phyloP scores from a whole-genome alignment of 2,113 vertebrate genomes.

The Takifugu flavidus region DNA sequence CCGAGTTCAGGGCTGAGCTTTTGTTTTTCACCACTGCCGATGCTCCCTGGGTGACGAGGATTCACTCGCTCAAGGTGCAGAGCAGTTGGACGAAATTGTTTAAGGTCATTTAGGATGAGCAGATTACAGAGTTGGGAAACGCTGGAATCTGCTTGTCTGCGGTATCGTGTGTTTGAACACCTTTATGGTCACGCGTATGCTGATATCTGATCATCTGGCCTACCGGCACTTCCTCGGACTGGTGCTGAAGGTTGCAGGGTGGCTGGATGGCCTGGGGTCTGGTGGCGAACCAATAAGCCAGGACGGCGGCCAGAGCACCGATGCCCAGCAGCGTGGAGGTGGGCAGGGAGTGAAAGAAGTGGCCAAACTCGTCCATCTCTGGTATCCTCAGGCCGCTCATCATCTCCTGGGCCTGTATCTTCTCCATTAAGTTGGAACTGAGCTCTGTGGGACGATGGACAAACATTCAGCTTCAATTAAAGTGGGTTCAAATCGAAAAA shows the following conservation, averaged over 20 bases:
- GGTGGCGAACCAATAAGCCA: constrained; percentile 92
- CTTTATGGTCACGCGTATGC: background rate
- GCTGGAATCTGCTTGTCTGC: background rate
- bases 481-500: too few relatives aligned
- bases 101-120: constrained; percentile 1
- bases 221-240: constrained; percentile 92
- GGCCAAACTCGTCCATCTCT: constrained; percentile 85
- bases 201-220: constrained; percentile 26
- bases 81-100: background rate
- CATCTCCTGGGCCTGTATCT: constrained; percentile 94
- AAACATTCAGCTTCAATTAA: background rate
- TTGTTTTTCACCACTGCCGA: background rate
- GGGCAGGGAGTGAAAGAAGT: constrained; percentile 85
- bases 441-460: constrained; percentile 77
- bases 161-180: background rate
- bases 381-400: constrained; percentile 85
- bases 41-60: background rate
- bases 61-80: background rate
- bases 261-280: constrained; percentile 86
- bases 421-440: constrained; percentile 86
- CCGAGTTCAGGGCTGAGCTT: background rate
- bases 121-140: background rate
- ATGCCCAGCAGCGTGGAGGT: constrained; percentile 87
- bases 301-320: constrained; percentile 86
- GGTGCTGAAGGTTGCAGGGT: constrained; percentile 86